A percentile compares a stretch with the other conserved stretches of the same genome.
Evolutionary conservation across 2,113 vertebrate species (phyloP).

Genomic region (Thalassoma bifasciatum): DNA sequence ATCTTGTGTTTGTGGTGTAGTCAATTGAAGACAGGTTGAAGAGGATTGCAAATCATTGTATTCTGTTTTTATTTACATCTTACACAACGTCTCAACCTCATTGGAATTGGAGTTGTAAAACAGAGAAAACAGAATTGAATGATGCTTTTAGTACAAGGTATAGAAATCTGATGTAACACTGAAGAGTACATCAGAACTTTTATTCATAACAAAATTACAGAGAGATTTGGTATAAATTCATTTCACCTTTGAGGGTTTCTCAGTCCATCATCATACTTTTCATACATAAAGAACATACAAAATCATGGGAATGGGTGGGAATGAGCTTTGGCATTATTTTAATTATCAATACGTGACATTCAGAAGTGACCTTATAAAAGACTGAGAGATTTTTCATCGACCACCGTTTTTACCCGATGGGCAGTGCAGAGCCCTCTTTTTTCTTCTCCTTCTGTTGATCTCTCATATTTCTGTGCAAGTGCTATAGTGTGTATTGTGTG

Average conservation of each 20-base stretch:
- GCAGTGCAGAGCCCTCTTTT: slow-evolving; percentile 14
- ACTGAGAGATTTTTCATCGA: slow-evolving; percentile 22
- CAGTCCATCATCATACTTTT: not conserved
- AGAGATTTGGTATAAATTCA: no score
- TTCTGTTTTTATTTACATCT: no score
- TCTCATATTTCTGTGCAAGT: slow-evolving; percentile 26
- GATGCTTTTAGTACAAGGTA: not conserved
- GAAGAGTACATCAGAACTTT: no score
- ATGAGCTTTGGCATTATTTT: slow-evolving; percentile 1
- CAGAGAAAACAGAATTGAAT: not conserved
- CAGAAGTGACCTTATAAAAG: slow-evolving; percentile 65
- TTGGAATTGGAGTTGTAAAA: no score
- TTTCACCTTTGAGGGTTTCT: not conserved
- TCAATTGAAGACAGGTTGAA: no score
- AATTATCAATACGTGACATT: slow-evolving; percentile 64
- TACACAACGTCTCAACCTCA: no score
- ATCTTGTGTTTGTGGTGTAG: no score
- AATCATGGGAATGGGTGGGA: not conserved
- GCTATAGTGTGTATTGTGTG: no score
- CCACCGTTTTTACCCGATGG: slow-evolving; percentile 10
- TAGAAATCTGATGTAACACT: no score
- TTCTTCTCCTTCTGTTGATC: not conserved
- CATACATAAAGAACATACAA: not conserved
- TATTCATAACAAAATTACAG: not conserved
- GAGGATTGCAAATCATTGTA: no score